Evolutionary conservation across 2,797 vertebrate species (phyloP).

Genomic region (Crax fasciolata): DNA sequence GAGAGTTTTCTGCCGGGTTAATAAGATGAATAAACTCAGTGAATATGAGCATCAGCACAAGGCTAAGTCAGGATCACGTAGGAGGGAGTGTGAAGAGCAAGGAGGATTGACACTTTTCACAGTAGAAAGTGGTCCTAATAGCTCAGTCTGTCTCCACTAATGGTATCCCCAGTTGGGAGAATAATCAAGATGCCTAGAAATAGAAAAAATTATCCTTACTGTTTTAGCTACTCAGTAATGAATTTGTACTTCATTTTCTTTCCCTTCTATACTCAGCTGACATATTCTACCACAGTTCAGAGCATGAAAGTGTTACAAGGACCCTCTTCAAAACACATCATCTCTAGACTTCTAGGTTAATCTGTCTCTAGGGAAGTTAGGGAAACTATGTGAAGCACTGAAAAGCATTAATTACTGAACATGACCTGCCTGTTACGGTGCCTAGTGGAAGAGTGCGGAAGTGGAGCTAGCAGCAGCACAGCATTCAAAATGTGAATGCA

Average conservation of each 20-base stretch:
- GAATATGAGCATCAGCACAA: conserved; percentile 47
- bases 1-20: conserved; percentile 34
- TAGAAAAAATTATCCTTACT: background rate
- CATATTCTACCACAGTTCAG: background rate
- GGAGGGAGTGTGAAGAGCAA: conserved; percentile 35
- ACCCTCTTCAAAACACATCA: background rate
- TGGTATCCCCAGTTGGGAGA: background rate
- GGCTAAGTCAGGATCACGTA: conserved; percentile 37
- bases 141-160: conserved; percentile 20
- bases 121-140: conserved; percentile 7
- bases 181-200: background rate
- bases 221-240: background rate
- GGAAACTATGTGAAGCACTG: background rate
- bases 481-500: background rate
- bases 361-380: background rate
- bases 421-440: background rate
- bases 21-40: conserved; percentile 44
- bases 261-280: background rate
- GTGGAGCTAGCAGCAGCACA: background rate
- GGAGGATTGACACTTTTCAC: conserved; percentile 15
- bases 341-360: background rate
- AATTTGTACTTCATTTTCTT: conserved; percentile 15
- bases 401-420: background rate
- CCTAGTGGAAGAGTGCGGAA: background rate
- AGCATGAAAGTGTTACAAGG: background rate